Percentiles rank a stretch among this genome's conserved stretches.
Conservation (phyloP, 2,113 vertebrate species). For the Cebus imitator region DNA sequence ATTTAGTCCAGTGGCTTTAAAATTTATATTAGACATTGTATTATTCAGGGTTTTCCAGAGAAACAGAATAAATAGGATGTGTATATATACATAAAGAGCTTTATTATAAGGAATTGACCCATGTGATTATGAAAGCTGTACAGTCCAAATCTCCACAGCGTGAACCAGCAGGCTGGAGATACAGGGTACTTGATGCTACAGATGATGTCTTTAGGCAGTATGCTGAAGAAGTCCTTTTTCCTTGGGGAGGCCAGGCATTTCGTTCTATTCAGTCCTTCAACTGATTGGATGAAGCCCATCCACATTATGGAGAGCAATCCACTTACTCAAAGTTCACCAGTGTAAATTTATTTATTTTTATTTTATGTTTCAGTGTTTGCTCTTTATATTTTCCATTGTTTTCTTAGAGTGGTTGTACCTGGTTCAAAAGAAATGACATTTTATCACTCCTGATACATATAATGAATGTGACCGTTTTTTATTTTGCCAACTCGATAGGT, state of each 20-base stretch:
- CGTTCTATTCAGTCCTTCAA: background rate
- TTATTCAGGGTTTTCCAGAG: background rate
- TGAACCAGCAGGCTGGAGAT: background rate
- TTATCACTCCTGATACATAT: background rate
- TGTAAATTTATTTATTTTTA: background rate
- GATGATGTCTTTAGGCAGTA: background rate
- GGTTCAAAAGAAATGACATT: background rate
- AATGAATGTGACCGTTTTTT: background rate
- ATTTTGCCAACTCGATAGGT: background rate
- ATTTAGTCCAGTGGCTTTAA: background rate
- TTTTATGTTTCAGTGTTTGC: background rate
- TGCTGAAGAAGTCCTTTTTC: background rate
- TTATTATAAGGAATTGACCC: background rate
- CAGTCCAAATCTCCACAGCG: background rate
- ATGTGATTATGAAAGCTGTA: background rate
- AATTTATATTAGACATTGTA: background rate
- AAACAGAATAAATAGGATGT: background rate
- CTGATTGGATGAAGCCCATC: background rate
- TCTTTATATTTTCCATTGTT: conserved; percentile 9
- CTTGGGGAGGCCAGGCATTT: background rate
- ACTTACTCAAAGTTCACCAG: background rate
- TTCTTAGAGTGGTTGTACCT: background rate
- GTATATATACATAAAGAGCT: background rate
- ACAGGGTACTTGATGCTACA: background rate
- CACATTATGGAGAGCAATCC: background rate